phyloP scores from a whole-genome alignment of 2,797 vertebrate species.

The Cichlasoma orientale region DNA sequence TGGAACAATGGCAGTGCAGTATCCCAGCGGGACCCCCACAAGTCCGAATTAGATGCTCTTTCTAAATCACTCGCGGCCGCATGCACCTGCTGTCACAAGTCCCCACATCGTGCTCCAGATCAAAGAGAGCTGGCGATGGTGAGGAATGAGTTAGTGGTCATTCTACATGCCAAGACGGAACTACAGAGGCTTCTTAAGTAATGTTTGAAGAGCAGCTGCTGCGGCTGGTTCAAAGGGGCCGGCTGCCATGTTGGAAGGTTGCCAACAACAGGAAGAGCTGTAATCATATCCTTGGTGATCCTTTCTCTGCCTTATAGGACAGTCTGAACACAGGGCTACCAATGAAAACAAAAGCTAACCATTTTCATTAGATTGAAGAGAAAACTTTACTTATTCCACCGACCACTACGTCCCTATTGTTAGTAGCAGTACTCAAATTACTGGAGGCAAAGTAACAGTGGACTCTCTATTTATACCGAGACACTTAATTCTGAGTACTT shows the following conservation, averaged over 20 bases:
- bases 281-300: slow-evolving; percentile 14
- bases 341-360: not conserved
- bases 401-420: not conserved
- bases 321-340: not conserved
- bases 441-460: not conserved
- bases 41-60: not conserved
- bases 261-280: slow-evolving; percentile 25
- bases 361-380: not conserved
- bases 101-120: slow-evolving; percentile 11
- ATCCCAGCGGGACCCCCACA: not conserved
- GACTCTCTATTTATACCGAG: not conserved
- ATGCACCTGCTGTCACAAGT: slow-evolving; percentile 6
- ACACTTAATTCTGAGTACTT: not conserved
- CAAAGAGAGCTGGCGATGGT: slow-evolving; percentile 27
- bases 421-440: not conserved
- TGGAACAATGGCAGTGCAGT: not conserved
- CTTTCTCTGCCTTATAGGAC: not conserved
- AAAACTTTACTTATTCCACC: not conserved
- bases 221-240: slow-evolving; percentile 29
- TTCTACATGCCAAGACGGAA: slow-evolving; percentile 13
- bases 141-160: slow-evolving; percentile 47
- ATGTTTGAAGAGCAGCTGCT: slow-evolving; percentile 55
- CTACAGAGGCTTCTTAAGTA: slow-evolving; percentile 27
- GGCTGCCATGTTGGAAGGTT: not conserved
- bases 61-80: not conserved